phyloP scores from a whole-genome alignment of 2,888 invertebrate genomes.

The Hemicrepidius hirtus region DNA sequence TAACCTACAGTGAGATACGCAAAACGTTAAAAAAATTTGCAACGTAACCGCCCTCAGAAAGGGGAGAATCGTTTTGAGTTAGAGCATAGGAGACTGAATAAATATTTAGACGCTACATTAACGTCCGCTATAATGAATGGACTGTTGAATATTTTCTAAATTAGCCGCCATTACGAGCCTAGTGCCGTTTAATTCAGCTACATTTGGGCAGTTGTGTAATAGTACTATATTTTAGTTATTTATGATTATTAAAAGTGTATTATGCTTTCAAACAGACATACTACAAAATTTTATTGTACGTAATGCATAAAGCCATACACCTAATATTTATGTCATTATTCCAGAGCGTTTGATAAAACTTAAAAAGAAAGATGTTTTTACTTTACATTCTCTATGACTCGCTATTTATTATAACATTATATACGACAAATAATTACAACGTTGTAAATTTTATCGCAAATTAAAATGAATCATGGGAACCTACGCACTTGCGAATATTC shows the following conservation, averaged over 20 bases:
- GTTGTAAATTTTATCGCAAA: too few relatives aligned
- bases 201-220: conserved; percentile 33
- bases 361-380: too few relatives aligned
- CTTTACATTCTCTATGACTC: too few relatives aligned
- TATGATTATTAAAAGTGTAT: conserved; percentile 44
- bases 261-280: conserved; percentile 10
- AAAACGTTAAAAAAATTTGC: conserved; percentile 10
- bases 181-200: conserved; percentile 41
- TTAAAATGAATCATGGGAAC: too few relatives aligned
- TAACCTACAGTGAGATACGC: conserved; percentile 26
- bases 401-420: too few relatives aligned
- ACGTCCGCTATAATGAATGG: conserved; percentile 46
- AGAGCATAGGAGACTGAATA: conserved; percentile 32
- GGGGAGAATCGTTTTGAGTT: conserved; percentile 35
- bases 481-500: too few relatives aligned
- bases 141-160: conserved; percentile 48
- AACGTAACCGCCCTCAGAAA: conserved; percentile 23
- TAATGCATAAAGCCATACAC: background rate
- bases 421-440: too few relatives aligned
- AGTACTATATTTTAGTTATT: conserved; percentile 36
- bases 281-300: background rate
- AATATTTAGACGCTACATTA: conserved; percentile 48
- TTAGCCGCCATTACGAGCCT: conserved; percentile 45
- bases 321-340: too few relatives aligned
- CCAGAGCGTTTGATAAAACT: too few relatives aligned